Evolutionary conservation across 2,113 vertebrate genomes (phyloP).

Genomic region (Sakesphorus luctuosus): DNA sequence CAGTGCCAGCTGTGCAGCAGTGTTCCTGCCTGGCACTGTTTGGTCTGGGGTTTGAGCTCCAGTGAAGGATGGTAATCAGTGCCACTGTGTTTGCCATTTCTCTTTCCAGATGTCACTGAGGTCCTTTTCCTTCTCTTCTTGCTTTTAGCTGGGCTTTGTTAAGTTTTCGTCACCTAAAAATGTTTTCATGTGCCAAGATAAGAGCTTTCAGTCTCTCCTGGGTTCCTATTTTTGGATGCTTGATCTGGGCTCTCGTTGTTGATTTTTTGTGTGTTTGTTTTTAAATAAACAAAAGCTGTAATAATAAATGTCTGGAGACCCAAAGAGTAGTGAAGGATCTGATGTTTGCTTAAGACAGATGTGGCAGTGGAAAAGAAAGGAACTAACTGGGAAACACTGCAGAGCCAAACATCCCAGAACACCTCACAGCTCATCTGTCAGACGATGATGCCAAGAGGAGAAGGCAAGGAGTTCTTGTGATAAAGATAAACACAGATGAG

Average conservation of each 20-base stretch:
- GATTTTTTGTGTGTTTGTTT: background rate
- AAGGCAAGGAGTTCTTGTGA: background rate
- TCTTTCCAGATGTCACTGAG: background rate
- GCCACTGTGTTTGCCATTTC: background rate
- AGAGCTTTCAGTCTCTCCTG: background rate
- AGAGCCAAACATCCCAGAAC: background rate
- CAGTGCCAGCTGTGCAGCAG: background rate
- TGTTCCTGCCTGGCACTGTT: background rate
- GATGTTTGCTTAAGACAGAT: background rate
- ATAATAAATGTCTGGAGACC: background rate
- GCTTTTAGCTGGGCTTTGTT: background rate
- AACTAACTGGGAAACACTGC: background rate
- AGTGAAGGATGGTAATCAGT: constrained; percentile 13
- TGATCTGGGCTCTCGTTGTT: background rate
- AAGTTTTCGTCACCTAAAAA: constrained; percentile 18
- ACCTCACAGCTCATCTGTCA: background rate
- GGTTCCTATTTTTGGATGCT: constrained; percentile 26
- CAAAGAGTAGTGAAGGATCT: background rate
- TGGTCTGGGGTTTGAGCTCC: background rate
- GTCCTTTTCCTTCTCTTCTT: background rate
- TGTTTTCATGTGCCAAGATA: background rate
- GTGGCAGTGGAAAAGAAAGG: background rate
- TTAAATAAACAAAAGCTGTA: constrained; percentile 29
- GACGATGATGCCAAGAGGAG: background rate
- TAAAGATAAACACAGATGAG: background rate